These are phyloP conservation scores for Diadumene lineata DNA, from an alignment of 92 coral and sea anemone species.

Conservation along the genomic window DNA sequence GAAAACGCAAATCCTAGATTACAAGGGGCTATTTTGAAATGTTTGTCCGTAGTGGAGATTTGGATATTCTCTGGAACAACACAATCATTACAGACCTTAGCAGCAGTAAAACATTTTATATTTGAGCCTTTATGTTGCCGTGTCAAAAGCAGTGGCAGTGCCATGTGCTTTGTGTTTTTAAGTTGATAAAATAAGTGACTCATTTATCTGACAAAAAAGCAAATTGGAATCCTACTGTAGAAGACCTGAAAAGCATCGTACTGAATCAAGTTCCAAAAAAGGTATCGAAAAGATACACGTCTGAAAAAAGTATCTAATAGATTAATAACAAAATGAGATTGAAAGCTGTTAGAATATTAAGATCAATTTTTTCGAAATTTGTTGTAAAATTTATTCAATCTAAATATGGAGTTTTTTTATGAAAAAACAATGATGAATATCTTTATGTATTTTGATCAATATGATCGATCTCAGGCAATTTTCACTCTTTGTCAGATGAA, in stretches of 20 bases:
- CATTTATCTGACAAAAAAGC: background rate
- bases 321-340: background rate
- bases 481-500: no score
- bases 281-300: background rate
- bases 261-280: background rate
- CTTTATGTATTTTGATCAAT: constrained; percentile 3
- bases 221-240: background rate
- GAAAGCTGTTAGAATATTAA: background rate
- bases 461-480: background rate
- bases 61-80: no score
- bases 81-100: no score
- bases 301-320: background rate
- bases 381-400: constrained; percentile 9
- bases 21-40: no score
- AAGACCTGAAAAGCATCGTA: background rate
- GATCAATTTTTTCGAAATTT: constrained; percentile 11
- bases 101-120: no score
- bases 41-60: no score
- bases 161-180: background rate
- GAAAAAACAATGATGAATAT: background rate
- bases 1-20: no score
- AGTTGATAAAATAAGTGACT: background rate
- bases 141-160: background rate
- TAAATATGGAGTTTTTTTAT: constrained; percentile 1
- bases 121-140: background rate